These are phyloP conservation scores for Propithecus coquereli DNA, from an alignment of 2,113 vertebrate genomes.

Conservation along the genomic window DNA sequence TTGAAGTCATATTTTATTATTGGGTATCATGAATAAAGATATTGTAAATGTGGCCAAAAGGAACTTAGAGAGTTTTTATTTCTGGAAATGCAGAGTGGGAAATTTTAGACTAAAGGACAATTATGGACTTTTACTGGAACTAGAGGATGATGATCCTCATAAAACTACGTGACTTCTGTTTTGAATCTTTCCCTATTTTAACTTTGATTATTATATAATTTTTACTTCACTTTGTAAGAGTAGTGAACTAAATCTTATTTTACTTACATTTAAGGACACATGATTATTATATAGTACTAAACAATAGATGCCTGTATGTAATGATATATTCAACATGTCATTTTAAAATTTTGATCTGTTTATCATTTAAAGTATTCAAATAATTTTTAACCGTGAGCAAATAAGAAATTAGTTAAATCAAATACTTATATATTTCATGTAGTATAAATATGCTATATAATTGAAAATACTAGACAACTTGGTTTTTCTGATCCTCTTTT, in stretches of 20 bases:
- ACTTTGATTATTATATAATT: background rate
- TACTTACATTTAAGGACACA: constrained; percentile 12
- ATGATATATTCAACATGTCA: background rate
- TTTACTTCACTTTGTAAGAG: background rate
- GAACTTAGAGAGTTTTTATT: background rate
- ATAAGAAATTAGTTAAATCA: constrained; percentile 24
- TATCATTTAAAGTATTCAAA: constrained; percentile 26
- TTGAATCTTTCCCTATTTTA: constrained; percentile 12
- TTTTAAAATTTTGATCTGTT: background rate
- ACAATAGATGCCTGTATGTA: background rate
- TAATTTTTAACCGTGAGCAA: background rate
- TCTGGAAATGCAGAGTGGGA: background rate
- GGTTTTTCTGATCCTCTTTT: background rate
- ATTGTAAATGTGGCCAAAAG: background rate
- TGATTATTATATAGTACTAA: background rate
- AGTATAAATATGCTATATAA: background rate
- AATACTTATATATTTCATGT: background rate
- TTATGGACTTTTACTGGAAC: background rate
- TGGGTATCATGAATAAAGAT: background rate
- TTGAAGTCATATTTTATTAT: background rate
- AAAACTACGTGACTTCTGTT: background rate
- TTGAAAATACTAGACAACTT: background rate
- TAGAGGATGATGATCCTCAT: background rate
- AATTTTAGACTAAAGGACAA: background rate
- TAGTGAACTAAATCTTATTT: background rate